These are phyloP conservation scores for Lutraria lutraria DNA, from an alignment of 2,888 invertebrate species.

Conservation along the genomic window DNA sequence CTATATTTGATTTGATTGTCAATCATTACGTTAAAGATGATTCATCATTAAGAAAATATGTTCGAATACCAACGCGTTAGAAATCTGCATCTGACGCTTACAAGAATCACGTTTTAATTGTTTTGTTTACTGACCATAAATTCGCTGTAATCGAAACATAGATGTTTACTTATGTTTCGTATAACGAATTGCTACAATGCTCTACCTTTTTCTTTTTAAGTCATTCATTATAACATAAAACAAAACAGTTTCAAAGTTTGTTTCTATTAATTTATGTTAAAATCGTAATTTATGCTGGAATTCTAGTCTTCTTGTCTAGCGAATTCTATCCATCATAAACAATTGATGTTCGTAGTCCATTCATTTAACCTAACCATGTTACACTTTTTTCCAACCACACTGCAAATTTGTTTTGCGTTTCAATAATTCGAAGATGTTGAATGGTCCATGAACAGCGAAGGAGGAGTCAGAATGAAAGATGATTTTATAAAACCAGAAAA, in stretches of 20 bases:
- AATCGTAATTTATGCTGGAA: constrained; percentile 8
- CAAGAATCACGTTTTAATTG: no score
- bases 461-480: background rate
- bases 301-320: background rate
- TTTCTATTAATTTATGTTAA: background rate
- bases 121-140: no score
- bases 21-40: background rate
- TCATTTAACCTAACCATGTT: background rate
- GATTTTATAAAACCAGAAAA: background rate
- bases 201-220: background rate
- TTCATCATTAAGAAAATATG: background rate
- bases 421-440: no score
- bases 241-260: background rate
- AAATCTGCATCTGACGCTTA: background rate
- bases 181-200: background rate
- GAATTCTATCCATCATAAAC: background rate
- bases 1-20: background rate
- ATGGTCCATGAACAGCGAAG: no score
- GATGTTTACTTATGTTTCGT: background rate
- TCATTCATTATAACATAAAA: background rate
- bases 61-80: background rate
- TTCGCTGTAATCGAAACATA: no score
- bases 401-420: background rate
- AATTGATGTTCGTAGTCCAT: background rate
- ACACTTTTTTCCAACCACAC: background rate